Evolutionary conservation across 2,113 vertebrate species (phyloP).

Genomic region (Petrocephalus microphthalmus): DNA sequence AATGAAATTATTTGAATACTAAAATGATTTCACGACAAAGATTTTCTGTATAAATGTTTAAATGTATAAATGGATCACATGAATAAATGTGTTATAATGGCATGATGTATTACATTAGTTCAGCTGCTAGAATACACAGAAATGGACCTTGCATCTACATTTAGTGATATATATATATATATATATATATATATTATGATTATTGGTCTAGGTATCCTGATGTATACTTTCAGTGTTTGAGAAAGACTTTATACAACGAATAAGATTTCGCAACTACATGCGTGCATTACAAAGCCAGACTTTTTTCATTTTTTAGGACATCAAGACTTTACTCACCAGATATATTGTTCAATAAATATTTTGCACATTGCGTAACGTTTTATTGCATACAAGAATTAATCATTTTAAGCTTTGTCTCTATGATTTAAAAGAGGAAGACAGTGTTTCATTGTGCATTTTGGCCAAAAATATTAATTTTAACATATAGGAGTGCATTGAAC

Average conservation of each 20-base stretch:
- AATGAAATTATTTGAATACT: neutral
- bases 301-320: neutral
- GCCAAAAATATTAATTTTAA: neutral
- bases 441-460: neutral
- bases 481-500: neutral
- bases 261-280: neutral
- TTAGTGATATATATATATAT: neutral
- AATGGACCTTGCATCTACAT: neutral
- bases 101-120: neutral
- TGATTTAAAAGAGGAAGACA: neutral
- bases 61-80: neutral
- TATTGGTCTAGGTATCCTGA: neutral
- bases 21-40: neutral
- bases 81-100: neutral
- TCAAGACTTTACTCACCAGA: neutral
- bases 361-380: neutral
- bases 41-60: neutral
- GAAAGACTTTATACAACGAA: neutral
- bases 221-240: neutral
- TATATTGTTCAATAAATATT: neutral
- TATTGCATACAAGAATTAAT: neutral
- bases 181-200: neutral
- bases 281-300: neutral
- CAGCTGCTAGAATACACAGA: neutral
- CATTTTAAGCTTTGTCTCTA: neutral